These are phyloP conservation scores for Eleutherodactylus coqui DNA, from an alignment of 2,797 vertebrate species.

Conservation along the genomic window DNA sequence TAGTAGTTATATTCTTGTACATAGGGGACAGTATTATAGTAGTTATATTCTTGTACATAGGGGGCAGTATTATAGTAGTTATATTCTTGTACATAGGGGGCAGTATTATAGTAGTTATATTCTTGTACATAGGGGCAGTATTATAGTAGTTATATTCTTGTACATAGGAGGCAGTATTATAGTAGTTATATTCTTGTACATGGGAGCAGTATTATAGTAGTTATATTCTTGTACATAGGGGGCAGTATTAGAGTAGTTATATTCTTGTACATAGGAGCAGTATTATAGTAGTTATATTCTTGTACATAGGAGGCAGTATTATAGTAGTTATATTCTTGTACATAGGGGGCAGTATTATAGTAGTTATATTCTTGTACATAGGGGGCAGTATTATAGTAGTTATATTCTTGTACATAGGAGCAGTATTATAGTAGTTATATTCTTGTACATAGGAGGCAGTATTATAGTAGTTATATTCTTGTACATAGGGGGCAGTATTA, in stretches of 20 bases:
- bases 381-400: conserved; percentile 3
- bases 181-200: conserved; percentile 3
- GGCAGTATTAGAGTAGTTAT: not conserved
- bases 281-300: no score
- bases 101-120: no score
- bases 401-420: conserved; percentile 18
- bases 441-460: not conserved
- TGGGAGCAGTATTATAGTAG: conserved; percentile 1
- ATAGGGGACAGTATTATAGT: no score
- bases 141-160: no score
- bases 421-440: conserved; percentile 6
- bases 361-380: conserved; percentile 11
- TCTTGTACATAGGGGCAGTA: no score
- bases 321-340: no score
- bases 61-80: no score
- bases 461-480: conserved; percentile 1
- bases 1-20: no score
- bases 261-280: not conserved
- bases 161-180: conserved; percentile 12
- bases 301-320: no score
- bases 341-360: not conserved
- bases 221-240: conserved; percentile 1
- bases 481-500: not conserved
- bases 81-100: no score
- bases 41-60: no score